These are phyloP conservation scores for Agelaius tricolor DNA, from an alignment of 2,113 vertebrate species.

Conservation along the genomic window DNA sequence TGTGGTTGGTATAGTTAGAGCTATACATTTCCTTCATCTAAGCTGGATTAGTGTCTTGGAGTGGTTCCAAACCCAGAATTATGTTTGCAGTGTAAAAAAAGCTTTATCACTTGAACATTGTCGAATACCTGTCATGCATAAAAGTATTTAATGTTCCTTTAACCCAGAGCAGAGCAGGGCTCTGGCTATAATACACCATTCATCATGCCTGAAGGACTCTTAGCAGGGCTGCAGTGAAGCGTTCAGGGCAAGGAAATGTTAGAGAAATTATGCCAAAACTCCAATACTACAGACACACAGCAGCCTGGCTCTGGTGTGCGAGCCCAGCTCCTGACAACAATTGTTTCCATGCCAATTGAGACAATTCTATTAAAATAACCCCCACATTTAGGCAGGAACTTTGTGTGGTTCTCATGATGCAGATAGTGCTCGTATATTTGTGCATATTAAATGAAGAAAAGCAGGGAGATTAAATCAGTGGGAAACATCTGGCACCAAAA, in stretches of 20 bases:
- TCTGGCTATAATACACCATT: constrained; percentile 27
- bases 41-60: constrained; percentile 25
- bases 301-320: background rate
- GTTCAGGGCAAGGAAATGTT: background rate
- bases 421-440: background rate
- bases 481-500: background rate
- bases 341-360: background rate
- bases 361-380: background rate
- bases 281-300: background rate
- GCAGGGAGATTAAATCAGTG: background rate
- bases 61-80: background rate
- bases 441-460: background rate
- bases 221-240: background rate
- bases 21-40: background rate
- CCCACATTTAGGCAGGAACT: background rate
- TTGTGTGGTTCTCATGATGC: background rate
- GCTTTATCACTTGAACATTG: constrained; percentile 31
- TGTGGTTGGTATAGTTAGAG: background rate
- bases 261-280: background rate
- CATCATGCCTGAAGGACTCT: constrained; percentile 33
- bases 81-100: constrained; percentile 12
- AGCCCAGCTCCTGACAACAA: background rate
- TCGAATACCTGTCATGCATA: constrained; percentile 50
- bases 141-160: constrained; percentile 63
- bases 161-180: constrained; percentile 39